Evolutionary conservation across 2,113 vertebrate species (phyloP), one percentile per base, ranked within the genome.

Genomic region (Macquaria ambigua): DNA sequence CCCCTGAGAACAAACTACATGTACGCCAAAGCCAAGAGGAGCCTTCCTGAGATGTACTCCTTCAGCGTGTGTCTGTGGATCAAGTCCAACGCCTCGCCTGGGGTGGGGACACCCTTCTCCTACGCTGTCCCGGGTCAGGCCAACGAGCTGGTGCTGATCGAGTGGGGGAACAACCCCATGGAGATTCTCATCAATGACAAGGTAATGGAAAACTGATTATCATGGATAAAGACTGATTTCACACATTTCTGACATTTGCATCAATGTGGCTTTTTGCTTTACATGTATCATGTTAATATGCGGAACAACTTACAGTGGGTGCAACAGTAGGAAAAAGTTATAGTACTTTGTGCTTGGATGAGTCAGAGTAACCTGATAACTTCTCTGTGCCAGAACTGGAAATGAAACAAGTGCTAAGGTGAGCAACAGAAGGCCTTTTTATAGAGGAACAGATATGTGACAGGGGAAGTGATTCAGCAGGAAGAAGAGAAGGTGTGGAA

Each of bases 91-190:
- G 98, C 98, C 0, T 98, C 98, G 0, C 98, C 98, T 0, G 98
- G 98, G 1, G 97, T 98, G 84, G 98, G 98, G 56, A 99, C 98
- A 1, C 97, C 98, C 8, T 98, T 99, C 91, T 99, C 98, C 62
- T 99, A 99, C 0, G 98, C 98, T 0, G 98, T 99, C 53, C 97
- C 97, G 0, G 97, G 98, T 5, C 98, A 99, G 95, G 93, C 98
- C 66, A 99, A 99, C 8, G 98, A 99, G 79, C 95, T 99, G 89
- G 98, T 99, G n/a, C 96, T 99, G 82, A 99, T 99, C 0, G 98
- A 99, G 92, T 99, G 97, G 98, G 97, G 98, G 34, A 98, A 97
- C 93, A 98, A 99, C 89, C 98, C 98, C 31, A 99, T 99, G 98
- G 98, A 99, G 93, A 97, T 99, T 74, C 97, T 99, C 89, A 99